Conservation (phyloP, 2,113 vertebrate genomes). For the Bufo bufo region DNA sequence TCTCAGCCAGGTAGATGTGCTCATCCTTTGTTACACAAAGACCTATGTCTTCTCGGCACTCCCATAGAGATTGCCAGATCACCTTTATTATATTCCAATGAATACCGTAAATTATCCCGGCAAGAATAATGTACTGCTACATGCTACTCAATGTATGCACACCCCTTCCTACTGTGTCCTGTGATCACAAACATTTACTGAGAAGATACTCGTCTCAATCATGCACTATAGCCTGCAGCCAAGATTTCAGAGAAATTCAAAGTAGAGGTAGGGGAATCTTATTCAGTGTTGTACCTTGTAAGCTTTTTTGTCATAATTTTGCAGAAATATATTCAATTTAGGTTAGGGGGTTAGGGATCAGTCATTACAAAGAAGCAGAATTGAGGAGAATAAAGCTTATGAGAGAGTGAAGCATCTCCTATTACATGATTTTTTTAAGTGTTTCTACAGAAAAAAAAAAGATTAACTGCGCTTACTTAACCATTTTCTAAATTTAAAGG, state of each 20-base stretch:
- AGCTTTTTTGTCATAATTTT: slow-evolving; percentile 49
- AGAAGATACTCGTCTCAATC: slow-evolving; percentile 53
- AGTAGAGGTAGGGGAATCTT: slow-evolving; percentile 19
- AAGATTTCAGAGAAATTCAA: slow-evolving; percentile 48
- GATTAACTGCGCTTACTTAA: neutral
- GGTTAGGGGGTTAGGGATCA: neutral
- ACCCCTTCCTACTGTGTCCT: slow-evolving; percentile 36
- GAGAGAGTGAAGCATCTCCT: neutral
- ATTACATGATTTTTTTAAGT: neutral
- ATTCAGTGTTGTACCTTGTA: slow-evolving; percentile 35
- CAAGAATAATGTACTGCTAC: slow-evolving; percentile 43
- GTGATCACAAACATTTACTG: slow-evolving; percentile 55
- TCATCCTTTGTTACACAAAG: slow-evolving; percentile 55
- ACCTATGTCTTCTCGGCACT: slow-evolving; percentile 30
- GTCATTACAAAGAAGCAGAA: slow-evolving; percentile 28
- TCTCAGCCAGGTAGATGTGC: slow-evolving; percentile 1
- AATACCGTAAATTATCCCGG: slow-evolving; percentile 48
- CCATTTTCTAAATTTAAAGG: neutral
- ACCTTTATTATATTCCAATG: slow-evolving; percentile 52
- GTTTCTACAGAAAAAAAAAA: neutral
- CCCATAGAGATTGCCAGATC: slow-evolving; percentile 27
- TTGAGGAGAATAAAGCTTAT: slow-evolving; percentile 1
- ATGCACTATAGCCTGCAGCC: slow-evolving; percentile 38
- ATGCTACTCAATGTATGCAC: slow-evolving; percentile 31
- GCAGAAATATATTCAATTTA: slow-evolving; percentile 45